A percentile compares a stretch with the other conserved stretches of the same genome.
Evolutionary conservation across 2,113 vertebrate species (phyloP).

Genomic region (Charadrius vociferus): DNA sequence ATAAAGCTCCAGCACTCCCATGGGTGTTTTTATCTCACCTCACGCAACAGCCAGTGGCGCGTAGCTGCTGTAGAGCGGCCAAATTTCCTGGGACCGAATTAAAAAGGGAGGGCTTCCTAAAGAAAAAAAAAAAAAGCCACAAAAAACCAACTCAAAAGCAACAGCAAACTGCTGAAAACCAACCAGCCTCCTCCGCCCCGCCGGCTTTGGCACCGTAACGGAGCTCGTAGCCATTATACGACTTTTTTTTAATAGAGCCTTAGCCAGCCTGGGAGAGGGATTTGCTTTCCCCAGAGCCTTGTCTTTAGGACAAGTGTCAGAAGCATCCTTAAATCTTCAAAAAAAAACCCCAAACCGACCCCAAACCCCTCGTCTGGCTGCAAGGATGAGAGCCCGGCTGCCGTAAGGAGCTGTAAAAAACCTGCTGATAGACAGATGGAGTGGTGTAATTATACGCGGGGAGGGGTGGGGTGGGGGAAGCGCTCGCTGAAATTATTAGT

Average conservation of each 20-base stretch:
- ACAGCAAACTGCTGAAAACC: background rate
- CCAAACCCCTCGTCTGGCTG: conserved; percentile 2
- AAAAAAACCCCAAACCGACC: no score
- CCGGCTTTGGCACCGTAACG: background rate
- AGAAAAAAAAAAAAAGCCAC: background rate
- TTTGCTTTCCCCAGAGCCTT: conserved; percentile 69
- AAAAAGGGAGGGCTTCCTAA: background rate
- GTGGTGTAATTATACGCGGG: conserved; percentile 83
- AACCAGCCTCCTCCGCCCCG: background rate
- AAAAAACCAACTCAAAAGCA: background rate
- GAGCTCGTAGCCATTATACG: background rate
- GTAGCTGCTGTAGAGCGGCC: background rate
- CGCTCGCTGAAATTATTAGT: conserved; percentile 77
- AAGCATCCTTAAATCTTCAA: conserved; percentile 74
- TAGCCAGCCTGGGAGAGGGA: conserved; percentile 35
- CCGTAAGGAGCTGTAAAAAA: conserved; percentile 71
- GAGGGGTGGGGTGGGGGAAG: conserved; percentile 57
- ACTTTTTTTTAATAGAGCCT: conserved; percentile 39
- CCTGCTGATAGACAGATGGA: conserved; percentile 88
- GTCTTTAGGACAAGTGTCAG: conserved; percentile 66
- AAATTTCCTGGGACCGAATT: background rate
- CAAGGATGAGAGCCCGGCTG: conserved; percentile 44
- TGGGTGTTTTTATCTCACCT: background rate
- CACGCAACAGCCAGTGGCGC: fast-evolving
- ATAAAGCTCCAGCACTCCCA: fast-evolving